Evolutionary conservation across 2,888 invertebrate genomes (phyloP), one percentile per base, ranked within the genome.

Genomic region (Lymantria monacha): DNA sequence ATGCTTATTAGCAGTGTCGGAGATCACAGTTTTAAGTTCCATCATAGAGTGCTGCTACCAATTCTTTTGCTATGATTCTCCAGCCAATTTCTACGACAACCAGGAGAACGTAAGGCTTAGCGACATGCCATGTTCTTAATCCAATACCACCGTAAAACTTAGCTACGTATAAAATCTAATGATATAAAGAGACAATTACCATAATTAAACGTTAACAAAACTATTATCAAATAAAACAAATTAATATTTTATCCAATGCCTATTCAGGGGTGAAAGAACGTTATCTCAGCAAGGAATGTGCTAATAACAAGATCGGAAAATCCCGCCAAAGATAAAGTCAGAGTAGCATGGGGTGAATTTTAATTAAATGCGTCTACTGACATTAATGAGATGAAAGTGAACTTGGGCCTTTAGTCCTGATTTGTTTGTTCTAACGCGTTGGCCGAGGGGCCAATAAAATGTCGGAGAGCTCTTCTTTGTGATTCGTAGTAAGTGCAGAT

Each of bases 311-410:
- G 83, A 79, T 80, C 82, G 80, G 74, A 78, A 85, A 22, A 79
- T 80, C 80, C 79, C 70, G 74, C 72, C 67, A 78, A n/a, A 80
- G 82, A 83, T 81, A 83, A 80, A 81, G 81, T 76, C 74, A 66
- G 72, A 69, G 65, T 59, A 57, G 72, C 79, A 81, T 38, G 89
- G 89, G 87, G 87, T 84, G 85, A 83, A 85, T 86, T 89, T 90
- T 89, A 90, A 90, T 90, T 89, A 90, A 90, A 90, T 83, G 82
- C 82, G 81, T 79, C 81, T 79, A 78, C 76, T 80, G 70, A 83
- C 81, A 83, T 84, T 88, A 88, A 88, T 85, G 85, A 85, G 87
- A 90, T 84, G 86, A 87, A 86, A 87, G 83, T 79, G 83, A 82
- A 83, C 77, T 74, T 73, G 74, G 76, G 71, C 75, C 76, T 81